These are phyloP conservation scores for Ashinkailepas kermadecensis DNA, from an alignment of 2,888 invertebrate genomes.

Conservation along the genomic window DNA sequence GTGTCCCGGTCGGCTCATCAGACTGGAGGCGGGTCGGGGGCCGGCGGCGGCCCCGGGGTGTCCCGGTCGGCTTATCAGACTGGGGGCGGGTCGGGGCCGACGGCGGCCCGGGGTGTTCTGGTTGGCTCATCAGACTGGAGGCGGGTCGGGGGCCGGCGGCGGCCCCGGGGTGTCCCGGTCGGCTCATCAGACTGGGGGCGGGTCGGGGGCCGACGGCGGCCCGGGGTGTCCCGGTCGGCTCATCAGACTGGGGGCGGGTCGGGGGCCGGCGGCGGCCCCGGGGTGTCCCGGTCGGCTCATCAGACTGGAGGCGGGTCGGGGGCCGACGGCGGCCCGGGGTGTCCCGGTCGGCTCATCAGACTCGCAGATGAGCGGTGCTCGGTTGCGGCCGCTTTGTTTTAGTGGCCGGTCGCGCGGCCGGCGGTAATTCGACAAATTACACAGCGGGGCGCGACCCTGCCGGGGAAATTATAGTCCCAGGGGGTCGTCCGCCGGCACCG, in stretches of 20 bases:
- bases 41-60: no score
- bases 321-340: background rate
- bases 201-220: no score
- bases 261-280: background rate
- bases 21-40: no score
- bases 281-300: background rate
- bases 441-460: constrained; percentile 5
- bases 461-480: constrained; percentile 8
- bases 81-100: no score
- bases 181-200: no score
- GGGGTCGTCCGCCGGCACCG: background rate
- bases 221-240: no score
- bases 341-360: background rate
- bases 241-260: background rate
- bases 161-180: no score
- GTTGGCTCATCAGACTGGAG: no score
- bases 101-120: no score
- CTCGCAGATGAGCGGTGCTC: constrained; percentile 3
- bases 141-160: no score
- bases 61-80: no score
- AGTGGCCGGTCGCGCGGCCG: background rate
- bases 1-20: no score
- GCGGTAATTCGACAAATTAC: constrained; percentile 21
- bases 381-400: background rate
- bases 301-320: background rate